These are phyloP conservation scores for Triplophysa rosa DNA, from an alignment of 2,113 vertebrate genomes.

Conservation along the genomic window DNA sequence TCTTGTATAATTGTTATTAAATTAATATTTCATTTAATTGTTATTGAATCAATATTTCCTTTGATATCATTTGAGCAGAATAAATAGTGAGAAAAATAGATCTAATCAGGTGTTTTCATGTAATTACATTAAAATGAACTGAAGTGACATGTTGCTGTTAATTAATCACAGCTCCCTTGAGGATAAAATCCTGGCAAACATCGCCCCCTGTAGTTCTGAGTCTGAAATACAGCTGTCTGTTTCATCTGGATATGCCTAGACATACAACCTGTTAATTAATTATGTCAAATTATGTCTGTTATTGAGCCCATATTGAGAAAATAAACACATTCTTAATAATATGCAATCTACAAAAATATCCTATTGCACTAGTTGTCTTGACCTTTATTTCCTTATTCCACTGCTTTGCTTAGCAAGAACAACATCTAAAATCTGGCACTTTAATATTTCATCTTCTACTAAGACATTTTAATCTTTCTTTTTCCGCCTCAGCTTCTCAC, in stretches of 20 bases:
- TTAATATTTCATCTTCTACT: background rate
- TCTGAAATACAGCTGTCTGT: background rate
- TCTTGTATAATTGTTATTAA: too few species aligned
- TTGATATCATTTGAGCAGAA: background rate
- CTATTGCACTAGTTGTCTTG: background rate
- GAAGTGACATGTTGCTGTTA: conserved; percentile 17
- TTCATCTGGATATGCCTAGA: background rate
- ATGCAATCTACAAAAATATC: background rate
- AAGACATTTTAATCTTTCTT: background rate
- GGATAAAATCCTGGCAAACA: conserved; percentile 21
- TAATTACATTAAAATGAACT: conserved; percentile 31
- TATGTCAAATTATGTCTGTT: background rate
- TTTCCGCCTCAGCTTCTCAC: background rate
- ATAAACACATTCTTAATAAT: background rate
- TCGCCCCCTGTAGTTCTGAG: conserved; percentile 26
- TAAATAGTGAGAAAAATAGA: background rate
- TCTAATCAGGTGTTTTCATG: background rate
- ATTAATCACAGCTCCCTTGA: conserved; percentile 19
- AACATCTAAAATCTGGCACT: background rate
- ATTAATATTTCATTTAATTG: too few species aligned
- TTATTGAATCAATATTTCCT: background rate
- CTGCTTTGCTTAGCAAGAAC: background rate
- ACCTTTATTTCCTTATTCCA: background rate
- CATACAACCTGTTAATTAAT: background rate
- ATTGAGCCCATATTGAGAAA: background rate